These are phyloP conservation scores for Hemitrygon akajei DNA, from an alignment of 2,797 vertebrate species.

Conservation along the genomic window DNA sequence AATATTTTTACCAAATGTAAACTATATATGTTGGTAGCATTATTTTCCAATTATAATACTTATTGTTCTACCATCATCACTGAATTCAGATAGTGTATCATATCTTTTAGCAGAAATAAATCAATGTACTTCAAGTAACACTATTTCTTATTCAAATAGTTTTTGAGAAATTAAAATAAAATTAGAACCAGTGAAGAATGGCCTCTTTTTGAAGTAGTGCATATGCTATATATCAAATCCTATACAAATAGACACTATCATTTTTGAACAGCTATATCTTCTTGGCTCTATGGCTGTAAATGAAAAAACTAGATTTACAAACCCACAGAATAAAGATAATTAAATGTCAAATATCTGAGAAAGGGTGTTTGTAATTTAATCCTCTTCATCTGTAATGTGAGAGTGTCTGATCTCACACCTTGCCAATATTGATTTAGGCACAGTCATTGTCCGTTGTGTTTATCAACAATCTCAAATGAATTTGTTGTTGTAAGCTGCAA, in stretches of 20 bases:
- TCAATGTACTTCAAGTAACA: background rate
- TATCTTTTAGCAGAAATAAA: background rate
- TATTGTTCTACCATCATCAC: background rate
- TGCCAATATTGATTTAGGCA: constrained; percentile 37
- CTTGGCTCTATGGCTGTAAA: constrained; percentile 5
- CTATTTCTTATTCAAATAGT: background rate
- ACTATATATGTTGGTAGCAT: background rate
- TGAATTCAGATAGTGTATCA: background rate
- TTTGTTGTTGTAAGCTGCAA: constrained; percentile 37
- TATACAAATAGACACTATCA: background rate
- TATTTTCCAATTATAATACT: background rate
- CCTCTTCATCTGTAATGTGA: constrained; percentile 36
- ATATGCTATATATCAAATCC: background rate
- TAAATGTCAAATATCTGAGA: constrained; percentile 35
- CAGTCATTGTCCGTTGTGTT: constrained; percentile 29
- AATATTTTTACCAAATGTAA: background rate
- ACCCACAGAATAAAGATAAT: constrained; percentile 34
- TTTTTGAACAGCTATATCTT: constrained; percentile 32
- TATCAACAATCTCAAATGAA: constrained; percentile 37
- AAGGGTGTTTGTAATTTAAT: constrained; percentile 36
- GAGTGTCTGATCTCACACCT: constrained; percentile 37
- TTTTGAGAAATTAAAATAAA: background rate
- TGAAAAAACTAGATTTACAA: constrained; percentile 31
- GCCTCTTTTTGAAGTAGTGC: background rate
- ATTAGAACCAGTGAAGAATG: background rate